Evolutionary conservation across 2,888 invertebrate genomes (phyloP).

Genomic region (Diachrysia chrysitis): DNA sequence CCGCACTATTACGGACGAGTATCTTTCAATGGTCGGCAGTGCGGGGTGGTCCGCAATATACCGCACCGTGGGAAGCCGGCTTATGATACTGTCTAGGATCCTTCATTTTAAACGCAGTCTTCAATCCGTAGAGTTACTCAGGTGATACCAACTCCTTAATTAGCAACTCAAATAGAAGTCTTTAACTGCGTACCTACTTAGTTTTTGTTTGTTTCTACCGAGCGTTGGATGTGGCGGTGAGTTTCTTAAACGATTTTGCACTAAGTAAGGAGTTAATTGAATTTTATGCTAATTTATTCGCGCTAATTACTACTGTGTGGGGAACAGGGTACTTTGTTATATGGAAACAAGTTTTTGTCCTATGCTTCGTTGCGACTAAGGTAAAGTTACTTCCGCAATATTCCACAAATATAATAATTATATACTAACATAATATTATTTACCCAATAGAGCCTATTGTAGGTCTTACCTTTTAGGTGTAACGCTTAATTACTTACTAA

Average conservation of each 20-base stretch:
- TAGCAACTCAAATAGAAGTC: slow-evolving; percentile 50
- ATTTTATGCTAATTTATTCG: slow-evolving; percentile 76
- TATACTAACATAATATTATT: not conserved
- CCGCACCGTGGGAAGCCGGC: no score
- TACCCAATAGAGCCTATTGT: not conserved
- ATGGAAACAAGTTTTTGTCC: slow-evolving; percentile 18
- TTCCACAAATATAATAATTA: not conserved
- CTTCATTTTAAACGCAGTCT: slow-evolving; percentile 1
- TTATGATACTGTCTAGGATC: no score
- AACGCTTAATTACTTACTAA: not conserved
- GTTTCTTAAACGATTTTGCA: slow-evolving; percentile 70
- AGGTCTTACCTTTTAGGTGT: not conserved
- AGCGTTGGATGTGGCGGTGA: slow-evolving; percentile 45
- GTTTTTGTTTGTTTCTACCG: slow-evolving; percentile 43
- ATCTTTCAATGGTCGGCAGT: no score
- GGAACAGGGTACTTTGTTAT: slow-evolving; percentile 51
- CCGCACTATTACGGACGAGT: no score
- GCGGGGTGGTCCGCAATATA: no score
- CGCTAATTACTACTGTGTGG: slow-evolving; percentile 67
- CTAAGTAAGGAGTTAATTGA: slow-evolving; percentile 71
- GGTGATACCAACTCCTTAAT: slow-evolving; percentile 45
- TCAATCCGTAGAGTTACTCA: slow-evolving; percentile 19
- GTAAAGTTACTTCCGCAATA: not conserved
- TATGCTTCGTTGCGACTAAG: not conserved
- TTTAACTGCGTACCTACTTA: slow-evolving; percentile 28